Base-by-base conservation (phyloP, 2,797 vertebrate genomes). In the Catamblyrhynchus diadema region DNA sequence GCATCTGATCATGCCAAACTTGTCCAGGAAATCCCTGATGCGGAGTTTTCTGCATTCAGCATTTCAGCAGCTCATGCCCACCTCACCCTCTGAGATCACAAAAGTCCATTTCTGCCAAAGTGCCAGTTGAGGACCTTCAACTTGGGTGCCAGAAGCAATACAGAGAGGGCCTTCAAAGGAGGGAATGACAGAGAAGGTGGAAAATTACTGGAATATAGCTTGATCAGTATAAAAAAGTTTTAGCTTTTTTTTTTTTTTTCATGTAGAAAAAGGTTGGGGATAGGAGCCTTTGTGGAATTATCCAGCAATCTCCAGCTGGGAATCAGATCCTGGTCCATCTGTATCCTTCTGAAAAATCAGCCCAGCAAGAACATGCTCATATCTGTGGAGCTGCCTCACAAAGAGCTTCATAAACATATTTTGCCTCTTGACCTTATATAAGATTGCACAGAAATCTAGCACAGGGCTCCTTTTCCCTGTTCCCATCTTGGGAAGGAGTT, bases 361-460 rank as follows among this genome's bases (percentile, higher is more conserved):
- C 22, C 33, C 62, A 53, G 16, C 16, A 12, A 15, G 6, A 25
- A 32, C 7, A 11, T 27, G 25, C 19, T 44, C 25, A 9, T 84
- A 44, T 11, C 35, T 59, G 7, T 22, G 48, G 44, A 66, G 17
- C 4, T 60, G 32, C 30, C 33, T 82, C 0, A 0, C 37, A 45
- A 66, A 56, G 7, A 41, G 2, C 4, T 45, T 73, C 9, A 4
- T 25, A 62, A 32, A 79, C 47, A 12, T 4, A 41, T 78, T 92
- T 88, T 86, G 25, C 50, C 23, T 41, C 50, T 72, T 81, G 33
- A 30, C 13, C 7, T 72, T 64, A 48, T 35, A 22, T 50, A 57
- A 75, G 15, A 51, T 17, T 45, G 25, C 53, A 69, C 78, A 81
- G 42, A 75, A 81, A 30, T 37, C 33, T 2, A 37, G 16, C 2